phyloP scores from a whole-genome alignment of 2,888 invertebrate species.

The Eupithecia abbreviata region DNA sequence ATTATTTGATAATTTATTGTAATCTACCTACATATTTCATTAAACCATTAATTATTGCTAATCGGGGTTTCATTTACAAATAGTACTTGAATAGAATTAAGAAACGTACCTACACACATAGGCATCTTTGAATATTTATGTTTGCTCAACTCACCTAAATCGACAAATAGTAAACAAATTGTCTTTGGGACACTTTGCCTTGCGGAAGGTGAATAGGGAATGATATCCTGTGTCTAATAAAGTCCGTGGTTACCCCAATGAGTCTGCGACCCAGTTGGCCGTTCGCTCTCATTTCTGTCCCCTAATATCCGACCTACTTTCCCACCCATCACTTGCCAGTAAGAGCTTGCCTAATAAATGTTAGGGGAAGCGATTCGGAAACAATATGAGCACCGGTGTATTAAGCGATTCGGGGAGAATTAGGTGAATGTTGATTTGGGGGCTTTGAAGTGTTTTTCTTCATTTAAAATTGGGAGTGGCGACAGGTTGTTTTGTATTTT shows the following conservation, averaged over 20 bases:
- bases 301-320: constrained; percentile 78
- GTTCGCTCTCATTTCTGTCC: constrained; percentile 68
- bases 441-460: neutral
- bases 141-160: neutral
- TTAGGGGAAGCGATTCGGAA: constrained; percentile 35
- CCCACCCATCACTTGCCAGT: constrained; percentile 56
- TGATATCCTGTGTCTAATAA: constrained; percentile 27
- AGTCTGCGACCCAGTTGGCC: constrained; percentile 69
- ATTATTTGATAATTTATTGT: no score
- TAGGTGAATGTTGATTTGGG: constrained; percentile 29
- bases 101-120: neutral
- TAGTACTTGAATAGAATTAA: no score
- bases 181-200: neutral
- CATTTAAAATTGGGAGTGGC: neutral
- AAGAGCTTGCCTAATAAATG: constrained; percentile 55
- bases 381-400: constrained; percentile 30
- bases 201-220: constrained; percentile 22
- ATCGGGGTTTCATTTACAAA: no score
- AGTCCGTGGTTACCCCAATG: constrained; percentile 46
- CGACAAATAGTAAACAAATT: neutral
- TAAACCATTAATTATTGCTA: no score
- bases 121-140: neutral
- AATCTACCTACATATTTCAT: no score
- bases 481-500: neutral
- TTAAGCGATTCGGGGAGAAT: constrained; percentile 25